Base-by-base conservation (phyloP, 2,888 invertebrate genomes). In the Notodonta ziczac region DNA sequence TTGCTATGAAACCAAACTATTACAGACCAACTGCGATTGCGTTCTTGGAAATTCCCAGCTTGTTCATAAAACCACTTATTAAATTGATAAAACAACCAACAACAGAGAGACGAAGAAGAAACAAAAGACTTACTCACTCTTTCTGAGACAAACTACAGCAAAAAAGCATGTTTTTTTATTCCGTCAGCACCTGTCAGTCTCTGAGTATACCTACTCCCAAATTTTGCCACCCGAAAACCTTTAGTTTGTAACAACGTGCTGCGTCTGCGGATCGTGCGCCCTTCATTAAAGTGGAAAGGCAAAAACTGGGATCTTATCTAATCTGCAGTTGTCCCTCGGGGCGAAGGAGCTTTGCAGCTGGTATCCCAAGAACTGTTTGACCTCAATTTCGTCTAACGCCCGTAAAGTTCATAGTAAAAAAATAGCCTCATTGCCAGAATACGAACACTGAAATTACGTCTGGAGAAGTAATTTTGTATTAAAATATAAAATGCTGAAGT, bases 281-380 rank as follows among this genome's bases (percentile, higher is more conserved):
- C 73, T 79, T 82, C 76, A 76, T 84, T 81, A 78, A 78, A 79
- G 72, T 77, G 62, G 63, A 74, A 69, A 67, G 39, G 69, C 69
- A 70, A 79, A 80, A 83, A 78, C 67, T 81, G 72, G 69, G 69
- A 72, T 72, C 73, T 69, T 67, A 69, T 73, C 70, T 69, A 69
- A 73, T 71, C 69, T 69, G 70, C 68, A 70, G 72, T 73, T 69
- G 62, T 66, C 74, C 76, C 65, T 68, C 61, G 62, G 44, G 56
- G 40, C 24, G 40, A 42, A 14, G 54, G 57, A 67, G 59, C 52
- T 73, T 70, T 67, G 59, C 72, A 74, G 61, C 69, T 71, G 76
- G 57, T 68, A 58, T 62, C 58, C 51, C 56, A 55, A 61, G 58
- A 61, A 59, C 57, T 65, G 61, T 65, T 70, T 66, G 65, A 70